Base-by-base conservation (phyloP, 2,888 invertebrate genomes). In the Galerucella pusilla region DNA sequence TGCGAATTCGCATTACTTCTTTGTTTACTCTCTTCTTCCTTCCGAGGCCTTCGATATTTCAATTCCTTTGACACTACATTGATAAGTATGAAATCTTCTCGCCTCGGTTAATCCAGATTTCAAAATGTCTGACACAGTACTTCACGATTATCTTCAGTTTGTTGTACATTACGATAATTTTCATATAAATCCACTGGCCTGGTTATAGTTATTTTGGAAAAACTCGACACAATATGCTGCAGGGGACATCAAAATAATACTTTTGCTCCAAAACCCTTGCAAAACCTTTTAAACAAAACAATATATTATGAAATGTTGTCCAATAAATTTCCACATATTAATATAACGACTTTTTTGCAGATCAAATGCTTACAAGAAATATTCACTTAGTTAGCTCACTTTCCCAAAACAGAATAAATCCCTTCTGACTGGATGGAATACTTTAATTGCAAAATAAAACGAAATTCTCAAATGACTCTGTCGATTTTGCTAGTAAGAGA, bases 51-150 rank as follows among this genome's bases (percentile, higher is more conserved):
- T 6, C 57, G 59, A 59, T 9, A 16, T 74, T 69, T 68, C 12
- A 74, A 57, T 54, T 74, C 69, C 45, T 46, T 59, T 35, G 61
- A 67, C 14, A 61, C 20, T n/a, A 74, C 45, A 10, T 45, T 45
- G 1, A 45, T 20, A 20, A 20, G 20, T 20, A 20, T 20, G 20
- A 20, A 20, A 20, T 20, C 1, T 0, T 20, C 20, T 65, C 35
- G 69, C 57, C 69, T 68, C 14, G 5, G 20, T 49, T 52, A 49
- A 20, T 54, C 59, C 25, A 64, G 59, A 46, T 65, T 70, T 59
- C 74, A 70, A 70, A 28, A 74, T n/a, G 52, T 59, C 46, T 66
- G 42, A 65, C 74, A 70, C 59, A 70, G 54, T 64, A 54, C 16
- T 16, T 28, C 57, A 25, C 59, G 57, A 11, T 68, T 45, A 7